Percentiles rank a stretch among this genome's conserved stretches.
These are phyloP conservation scores for Ptychadena robeensis DNA, from an alignment of 2,797 vertebrate species.

Conservation along the genomic window DNA sequence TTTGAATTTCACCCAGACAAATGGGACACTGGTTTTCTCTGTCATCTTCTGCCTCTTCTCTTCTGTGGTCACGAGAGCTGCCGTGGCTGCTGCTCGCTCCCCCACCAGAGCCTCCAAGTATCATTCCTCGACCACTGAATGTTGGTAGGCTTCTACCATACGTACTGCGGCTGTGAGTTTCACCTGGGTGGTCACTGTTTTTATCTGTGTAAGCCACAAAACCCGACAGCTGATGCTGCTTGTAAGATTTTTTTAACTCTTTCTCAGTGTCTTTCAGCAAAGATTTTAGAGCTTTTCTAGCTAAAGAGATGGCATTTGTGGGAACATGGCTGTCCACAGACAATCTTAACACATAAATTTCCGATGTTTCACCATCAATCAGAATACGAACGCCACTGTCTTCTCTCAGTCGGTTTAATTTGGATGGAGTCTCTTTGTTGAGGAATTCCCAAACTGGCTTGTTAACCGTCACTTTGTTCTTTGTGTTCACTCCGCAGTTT, in stretches of 20 bases:
- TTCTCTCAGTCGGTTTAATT: slow-evolving; percentile 90
- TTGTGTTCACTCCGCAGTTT: slow-evolving; percentile 82
- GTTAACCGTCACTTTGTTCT: slow-evolving; percentile 93
- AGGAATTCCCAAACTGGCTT: slow-evolving; percentile 96
- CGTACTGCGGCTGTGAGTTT: slow-evolving; percentile 75
- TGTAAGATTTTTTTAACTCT: slow-evolving; percentile 84
- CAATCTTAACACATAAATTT: slow-evolving; percentile 91
- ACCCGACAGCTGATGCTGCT: slow-evolving; percentile 83
- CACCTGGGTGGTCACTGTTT: slow-evolving; percentile 78
- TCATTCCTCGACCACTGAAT: slow-evolving; percentile 64
- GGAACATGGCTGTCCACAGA: slow-evolving; percentile 78
- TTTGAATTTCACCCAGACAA: slow-evolving; percentile 91
- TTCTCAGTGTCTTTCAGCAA: slow-evolving; percentile 93
- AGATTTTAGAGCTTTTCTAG: slow-evolving; percentile 91
- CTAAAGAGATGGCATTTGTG: slow-evolving; percentile 74
- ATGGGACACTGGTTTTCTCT: slow-evolving; percentile 85
- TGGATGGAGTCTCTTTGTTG: slow-evolving; percentile 86
- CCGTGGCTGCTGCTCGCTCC: slow-evolving; percentile 44
- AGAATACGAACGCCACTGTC: slow-evolving; percentile 89
- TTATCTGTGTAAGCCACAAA: slow-evolving; percentile 80
- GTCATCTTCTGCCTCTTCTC: slow-evolving; percentile 78
- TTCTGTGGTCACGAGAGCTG: slow-evolving; percentile 59
- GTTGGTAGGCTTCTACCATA: slow-evolving; percentile 75
- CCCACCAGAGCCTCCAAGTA: slow-evolving; percentile 43
- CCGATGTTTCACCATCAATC: slow-evolving; percentile 90